phyloP scores from a whole-genome alignment of 1,140 invertebrate genomes.

The Papilio xuthus region DNA sequence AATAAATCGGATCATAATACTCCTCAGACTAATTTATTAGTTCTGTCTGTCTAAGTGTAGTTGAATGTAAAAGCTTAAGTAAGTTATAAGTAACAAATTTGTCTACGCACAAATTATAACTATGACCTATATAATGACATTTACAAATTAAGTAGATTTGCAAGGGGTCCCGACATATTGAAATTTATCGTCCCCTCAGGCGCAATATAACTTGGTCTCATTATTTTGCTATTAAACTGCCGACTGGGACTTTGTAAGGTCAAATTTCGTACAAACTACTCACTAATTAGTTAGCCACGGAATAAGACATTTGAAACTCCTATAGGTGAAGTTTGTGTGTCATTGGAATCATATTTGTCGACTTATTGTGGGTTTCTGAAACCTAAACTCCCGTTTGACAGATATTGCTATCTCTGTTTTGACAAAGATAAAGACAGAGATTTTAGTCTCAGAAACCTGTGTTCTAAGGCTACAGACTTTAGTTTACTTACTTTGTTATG shows the following conservation, averaged over 20 bases:
- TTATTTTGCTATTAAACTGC: constrained; percentile 25
- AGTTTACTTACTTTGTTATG: no score
- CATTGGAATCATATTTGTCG: no score
- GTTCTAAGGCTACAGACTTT: no score
- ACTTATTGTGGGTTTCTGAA: no score
- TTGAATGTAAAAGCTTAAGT: background rate
- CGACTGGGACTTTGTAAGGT: constrained; percentile 27
- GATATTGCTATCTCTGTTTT: no score
- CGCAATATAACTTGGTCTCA: constrained; percentile 29
- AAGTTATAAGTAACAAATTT: background rate
- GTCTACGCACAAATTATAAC: constrained; percentile 10
- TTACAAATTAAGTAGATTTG: constrained; percentile 25
- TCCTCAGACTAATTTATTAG: no score
- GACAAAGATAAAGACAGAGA: no score
- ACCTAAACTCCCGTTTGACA: no score
- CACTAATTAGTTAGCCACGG: constrained; percentile 7
- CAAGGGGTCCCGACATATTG: constrained; percentile 23
- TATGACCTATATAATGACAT: constrained; percentile 12
- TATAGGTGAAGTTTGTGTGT: background rate
- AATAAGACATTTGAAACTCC: background rate
- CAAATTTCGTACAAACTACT: constrained; percentile 5
- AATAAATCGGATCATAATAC: no score
- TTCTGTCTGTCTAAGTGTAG: background rate
- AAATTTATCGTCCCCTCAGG: constrained; percentile 26
- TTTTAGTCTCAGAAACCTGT: no score